These are phyloP conservation scores for Ligdia adustata DNA, from an alignment of 2,888 invertebrate genomes.

Conservation along the genomic window DNA sequence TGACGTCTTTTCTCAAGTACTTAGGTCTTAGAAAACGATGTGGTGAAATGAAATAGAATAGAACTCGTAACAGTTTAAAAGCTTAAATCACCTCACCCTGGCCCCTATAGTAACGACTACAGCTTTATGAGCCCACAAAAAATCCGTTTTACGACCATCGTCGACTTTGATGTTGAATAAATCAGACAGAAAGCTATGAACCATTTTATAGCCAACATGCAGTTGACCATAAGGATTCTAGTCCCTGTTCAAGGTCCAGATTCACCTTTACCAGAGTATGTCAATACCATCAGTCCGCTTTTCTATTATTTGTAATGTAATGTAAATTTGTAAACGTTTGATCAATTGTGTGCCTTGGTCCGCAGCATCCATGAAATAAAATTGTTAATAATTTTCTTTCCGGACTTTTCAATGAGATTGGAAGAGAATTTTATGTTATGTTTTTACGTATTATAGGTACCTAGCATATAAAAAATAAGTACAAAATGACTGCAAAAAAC, in stretches of 20 bases:
- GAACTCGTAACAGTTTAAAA: slow-evolving; percentile 21
- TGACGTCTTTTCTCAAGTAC: neutral
- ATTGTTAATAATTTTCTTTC: no score
- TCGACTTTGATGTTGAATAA: slow-evolving; percentile 52
- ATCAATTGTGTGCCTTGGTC: no score
- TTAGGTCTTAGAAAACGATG: slow-evolving; percentile 1
- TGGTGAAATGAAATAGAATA: slow-evolving; percentile 3
- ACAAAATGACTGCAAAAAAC: no score
- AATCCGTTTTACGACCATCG: slow-evolving; percentile 51
- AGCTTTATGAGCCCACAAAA: slow-evolving; percentile 49
- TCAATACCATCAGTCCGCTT: no score
- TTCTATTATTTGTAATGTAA: no score
- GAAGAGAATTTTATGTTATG: no score
- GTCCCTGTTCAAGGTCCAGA: slow-evolving; percentile 40
- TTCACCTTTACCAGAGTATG: no score
- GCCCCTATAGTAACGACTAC: slow-evolving; percentile 39
- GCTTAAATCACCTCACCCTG: slow-evolving; percentile 35
- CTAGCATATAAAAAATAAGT: no score
- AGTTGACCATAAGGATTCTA: slow-evolving; percentile 45
- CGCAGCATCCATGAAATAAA: no score
- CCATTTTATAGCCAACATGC: slow-evolving; percentile 41
- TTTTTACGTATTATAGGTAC: no score
- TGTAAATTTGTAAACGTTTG: no score
- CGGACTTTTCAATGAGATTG: no score
- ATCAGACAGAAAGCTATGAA: slow-evolving; percentile 44